Evolutionary conservation across 2,797 vertebrate species (phyloP).

Genomic region (Parauchenoglanis punctatus): DNA sequence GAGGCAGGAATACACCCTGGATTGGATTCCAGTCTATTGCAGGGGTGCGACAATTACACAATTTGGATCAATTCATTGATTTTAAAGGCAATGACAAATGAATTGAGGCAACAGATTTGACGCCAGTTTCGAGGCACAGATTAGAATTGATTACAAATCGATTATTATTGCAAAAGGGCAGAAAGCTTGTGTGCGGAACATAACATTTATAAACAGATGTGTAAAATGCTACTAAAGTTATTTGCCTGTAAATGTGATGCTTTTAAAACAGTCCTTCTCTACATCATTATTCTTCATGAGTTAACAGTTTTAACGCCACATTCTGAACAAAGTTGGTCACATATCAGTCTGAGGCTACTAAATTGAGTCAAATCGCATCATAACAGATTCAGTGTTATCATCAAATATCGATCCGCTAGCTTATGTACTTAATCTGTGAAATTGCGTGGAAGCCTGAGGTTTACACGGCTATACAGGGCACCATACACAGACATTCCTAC

Average conservation of each 20-base stretch:
- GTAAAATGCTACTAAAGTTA: not conserved
- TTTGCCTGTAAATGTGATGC: not conserved
- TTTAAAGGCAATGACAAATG: not conserved
- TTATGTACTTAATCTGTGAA: not conserved
- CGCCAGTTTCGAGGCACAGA: not conserved
- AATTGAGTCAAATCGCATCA: not conserved
- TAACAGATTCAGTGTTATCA: not conserved
- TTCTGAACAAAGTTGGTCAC: not conserved
- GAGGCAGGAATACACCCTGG: not conserved
- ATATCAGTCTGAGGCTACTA: not conserved
- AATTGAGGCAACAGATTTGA: not conserved
- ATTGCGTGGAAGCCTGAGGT: not conserved
- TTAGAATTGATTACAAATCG: not conserved
- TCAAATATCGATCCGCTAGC: not conserved
- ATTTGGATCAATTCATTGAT: not conserved
- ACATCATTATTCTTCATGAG: not conserved
- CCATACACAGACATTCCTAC: not conserved
- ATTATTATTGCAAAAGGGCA: not conserved
- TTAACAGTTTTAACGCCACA: not conserved
- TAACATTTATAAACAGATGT: not conserved
- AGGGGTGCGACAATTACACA: not conserved
- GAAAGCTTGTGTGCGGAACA: not conserved
- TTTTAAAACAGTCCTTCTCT: not conserved
- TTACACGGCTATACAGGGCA: not conserved
- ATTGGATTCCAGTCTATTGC: not conserved